Conservation (phyloP, 2,888 invertebrate species). For the Exocentrus adspersus region DNA sequence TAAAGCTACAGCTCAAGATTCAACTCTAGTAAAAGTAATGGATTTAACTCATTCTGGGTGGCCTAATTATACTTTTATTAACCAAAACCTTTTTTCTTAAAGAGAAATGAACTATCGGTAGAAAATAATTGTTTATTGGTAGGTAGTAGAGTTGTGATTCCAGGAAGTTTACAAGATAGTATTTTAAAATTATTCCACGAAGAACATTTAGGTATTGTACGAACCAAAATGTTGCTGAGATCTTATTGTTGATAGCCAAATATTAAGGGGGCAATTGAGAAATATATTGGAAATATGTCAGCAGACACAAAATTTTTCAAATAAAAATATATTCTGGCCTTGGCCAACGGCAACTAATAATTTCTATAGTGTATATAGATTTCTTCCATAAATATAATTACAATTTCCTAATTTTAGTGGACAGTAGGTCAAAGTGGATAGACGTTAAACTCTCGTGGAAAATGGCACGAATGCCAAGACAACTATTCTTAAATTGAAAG, state of each 20-base stretch:
- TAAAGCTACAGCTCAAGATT: not conserved
- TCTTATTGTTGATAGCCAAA: constrained; percentile 41
- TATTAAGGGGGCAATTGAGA: constrained; percentile 38
- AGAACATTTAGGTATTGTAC: constrained; percentile 38
- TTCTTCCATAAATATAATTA: constrained; percentile 29
- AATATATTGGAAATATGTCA: constrained; percentile 40
- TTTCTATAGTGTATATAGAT: constrained; percentile 38
- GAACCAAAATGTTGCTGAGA: constrained; percentile 41
- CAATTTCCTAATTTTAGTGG: constrained; percentile 38
- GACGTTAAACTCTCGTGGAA: constrained; percentile 44
- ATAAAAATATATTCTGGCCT: constrained; percentile 26
- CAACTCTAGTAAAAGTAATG: constrained; percentile 3
- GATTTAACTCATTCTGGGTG: constrained; percentile 34
- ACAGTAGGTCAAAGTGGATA: constrained; percentile 42
- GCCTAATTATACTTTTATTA: constrained; percentile 27
- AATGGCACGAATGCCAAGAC: constrained; percentile 35
- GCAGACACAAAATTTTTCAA: constrained; percentile 35
- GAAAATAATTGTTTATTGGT: constrained; percentile 36
- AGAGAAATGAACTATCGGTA: constrained; percentile 32
- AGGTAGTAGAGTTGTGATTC: constrained; percentile 38
- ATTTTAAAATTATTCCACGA: constrained; percentile 39
- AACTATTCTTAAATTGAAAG: constrained; percentile 27
- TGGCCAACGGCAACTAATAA: constrained; percentile 35
- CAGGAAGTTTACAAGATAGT: constrained; percentile 19
- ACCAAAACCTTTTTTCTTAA: constrained; percentile 31